These are phyloP conservation scores for Illadopsis cleaveri DNA, from an alignment of 2,113 vertebrate species.

Conservation along the genomic window DNA sequence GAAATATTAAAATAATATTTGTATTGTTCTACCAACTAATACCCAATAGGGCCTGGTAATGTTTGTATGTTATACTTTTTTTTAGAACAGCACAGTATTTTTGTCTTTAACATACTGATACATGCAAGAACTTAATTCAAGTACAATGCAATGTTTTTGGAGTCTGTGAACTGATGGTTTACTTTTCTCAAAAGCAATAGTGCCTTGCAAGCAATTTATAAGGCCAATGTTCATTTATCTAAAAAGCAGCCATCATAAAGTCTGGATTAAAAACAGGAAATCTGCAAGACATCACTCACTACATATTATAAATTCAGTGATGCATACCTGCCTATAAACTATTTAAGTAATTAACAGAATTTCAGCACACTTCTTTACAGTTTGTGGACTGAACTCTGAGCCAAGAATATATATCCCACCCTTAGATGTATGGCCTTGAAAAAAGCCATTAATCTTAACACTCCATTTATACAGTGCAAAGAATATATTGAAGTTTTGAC, in stretches of 20 bases:
- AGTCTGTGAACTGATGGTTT: background rate
- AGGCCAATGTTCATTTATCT: background rate
- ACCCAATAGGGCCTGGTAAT: background rate
- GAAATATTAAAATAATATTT: background rate
- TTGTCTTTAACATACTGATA: background rate
- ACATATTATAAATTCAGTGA: background rate
- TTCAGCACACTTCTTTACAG: background rate
- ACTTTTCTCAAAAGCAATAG: background rate
- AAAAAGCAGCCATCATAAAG: background rate
- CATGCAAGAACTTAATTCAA: background rate
- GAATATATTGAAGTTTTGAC: background rate
- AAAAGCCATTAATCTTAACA: background rate
- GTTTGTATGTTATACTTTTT: background rate
- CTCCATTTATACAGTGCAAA: background rate
- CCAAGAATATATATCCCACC: background rate
- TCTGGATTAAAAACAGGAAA: background rate
- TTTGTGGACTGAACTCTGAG: background rate
- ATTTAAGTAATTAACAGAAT: background rate
- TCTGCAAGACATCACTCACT: background rate
- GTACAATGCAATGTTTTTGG: background rate
- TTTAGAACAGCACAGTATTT: background rate
- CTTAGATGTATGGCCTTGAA: background rate
- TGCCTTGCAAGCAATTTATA: background rate
- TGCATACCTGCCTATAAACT: background rate
- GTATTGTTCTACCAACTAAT: background rate